Conservation (phyloP, 1,140 invertebrate species). For the Probaryconus sp. region DNA sequence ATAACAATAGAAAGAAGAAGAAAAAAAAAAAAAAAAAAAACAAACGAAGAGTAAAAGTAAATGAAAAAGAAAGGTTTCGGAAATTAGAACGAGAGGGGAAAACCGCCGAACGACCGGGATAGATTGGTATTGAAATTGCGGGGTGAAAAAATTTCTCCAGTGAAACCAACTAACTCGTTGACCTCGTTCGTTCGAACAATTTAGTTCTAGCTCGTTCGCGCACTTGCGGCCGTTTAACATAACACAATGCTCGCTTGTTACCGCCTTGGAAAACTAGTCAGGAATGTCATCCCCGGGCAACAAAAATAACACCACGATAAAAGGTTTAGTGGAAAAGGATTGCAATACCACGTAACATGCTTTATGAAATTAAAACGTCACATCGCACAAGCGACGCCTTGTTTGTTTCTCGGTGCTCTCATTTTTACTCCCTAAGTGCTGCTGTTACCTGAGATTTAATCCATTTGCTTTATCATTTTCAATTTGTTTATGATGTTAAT, state of each 20-base stretch:
- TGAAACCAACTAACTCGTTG: conserved; percentile 49
- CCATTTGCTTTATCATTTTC: not conserved
- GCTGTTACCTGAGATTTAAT: too few relatives aligned
- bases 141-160: conserved; percentile 33
- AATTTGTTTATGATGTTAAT: conserved; percentile 16
- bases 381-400: not conserved
- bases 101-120: not conserved
- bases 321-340: conserved; percentile 31
- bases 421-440: too few relatives aligned
- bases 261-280: conserved; percentile 52
- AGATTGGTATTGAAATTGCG: conserved; percentile 35
- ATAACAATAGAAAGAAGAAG: too few relatives aligned
- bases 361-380: conserved; percentile 36
- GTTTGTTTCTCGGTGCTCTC: too few relatives aligned
- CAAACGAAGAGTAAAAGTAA: too few relatives aligned
- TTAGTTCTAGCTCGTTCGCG: conserved; percentile 33
- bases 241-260: conserved; percentile 47
- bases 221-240: conserved; percentile 48
- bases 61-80: conserved; percentile 19
- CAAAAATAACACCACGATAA: conserved; percentile 44
- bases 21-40: too few relatives aligned
- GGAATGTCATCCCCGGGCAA: conserved; percentile 55
- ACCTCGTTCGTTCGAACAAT: conserved; percentile 57
- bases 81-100: conserved; percentile 1
- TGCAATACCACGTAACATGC: conserved; percentile 2